Evolutionary conservation across 92 coral and sea anemone species (phyloP).

Genomic region (Porites rus): DNA sequence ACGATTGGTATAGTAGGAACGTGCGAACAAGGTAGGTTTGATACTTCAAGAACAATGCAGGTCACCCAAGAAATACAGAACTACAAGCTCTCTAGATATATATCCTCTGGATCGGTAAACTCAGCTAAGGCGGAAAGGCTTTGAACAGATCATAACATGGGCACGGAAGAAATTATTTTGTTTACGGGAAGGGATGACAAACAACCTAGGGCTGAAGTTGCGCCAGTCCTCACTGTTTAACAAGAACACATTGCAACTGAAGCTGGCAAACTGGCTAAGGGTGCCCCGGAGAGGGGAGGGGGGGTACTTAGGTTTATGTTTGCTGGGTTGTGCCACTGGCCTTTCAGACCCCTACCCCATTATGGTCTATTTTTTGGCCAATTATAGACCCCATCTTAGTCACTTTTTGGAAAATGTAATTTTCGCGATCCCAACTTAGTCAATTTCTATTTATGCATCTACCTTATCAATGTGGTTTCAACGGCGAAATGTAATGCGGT

Average conservation of each 20-base stretch:
- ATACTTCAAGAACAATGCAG: constrained; percentile 15
- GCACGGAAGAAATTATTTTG: neutral
- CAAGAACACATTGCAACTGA: too few relatives aligned
- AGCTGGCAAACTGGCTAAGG: neutral
- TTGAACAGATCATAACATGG: neutral
- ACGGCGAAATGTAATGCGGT: too few relatives aligned
- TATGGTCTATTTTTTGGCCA: too few relatives aligned
- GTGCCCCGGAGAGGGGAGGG: too few relatives aligned
- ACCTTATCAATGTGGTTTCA: too few relatives aligned
- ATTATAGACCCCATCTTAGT: too few relatives aligned
- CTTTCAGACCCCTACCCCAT: too few relatives aligned
- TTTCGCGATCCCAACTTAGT: too few relatives aligned
- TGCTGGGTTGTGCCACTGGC: too few relatives aligned
- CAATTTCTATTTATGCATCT: too few relatives aligned
- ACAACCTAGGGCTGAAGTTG: neutral
- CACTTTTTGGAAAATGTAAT: too few relatives aligned
- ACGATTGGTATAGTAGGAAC: constrained; percentile 4
- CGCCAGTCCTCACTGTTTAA: neutral
- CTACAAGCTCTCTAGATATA: neutral
- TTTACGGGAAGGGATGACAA: neutral
- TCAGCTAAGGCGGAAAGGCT: neutral
- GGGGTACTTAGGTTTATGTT: too few relatives aligned
- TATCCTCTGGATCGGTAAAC: neutral
- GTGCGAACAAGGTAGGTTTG: constrained; percentile 23
- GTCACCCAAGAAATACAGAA: neutral